Evolutionary conservation across 2,113 vertebrate species (phyloP).

Genomic region (Recurvirostra avosetta): DNA sequence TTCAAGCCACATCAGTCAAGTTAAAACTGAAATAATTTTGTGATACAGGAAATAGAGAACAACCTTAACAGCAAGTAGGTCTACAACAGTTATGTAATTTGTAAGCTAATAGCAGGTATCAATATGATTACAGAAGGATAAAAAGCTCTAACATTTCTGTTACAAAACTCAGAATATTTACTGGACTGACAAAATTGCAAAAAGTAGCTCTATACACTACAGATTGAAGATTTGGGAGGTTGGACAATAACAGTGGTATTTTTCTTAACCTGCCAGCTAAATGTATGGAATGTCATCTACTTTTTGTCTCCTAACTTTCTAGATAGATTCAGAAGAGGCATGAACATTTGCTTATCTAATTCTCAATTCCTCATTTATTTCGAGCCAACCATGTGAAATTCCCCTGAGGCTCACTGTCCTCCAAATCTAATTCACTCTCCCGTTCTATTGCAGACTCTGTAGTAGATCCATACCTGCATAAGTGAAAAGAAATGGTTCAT

Average conservation of each 20-base stretch:
- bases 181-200: neutral
- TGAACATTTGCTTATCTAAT: neutral
- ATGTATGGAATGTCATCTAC: neutral
- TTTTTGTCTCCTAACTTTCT: neutral
- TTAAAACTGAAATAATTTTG: neutral
- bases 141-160: neutral
- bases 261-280: neutral
- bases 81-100: neutral
- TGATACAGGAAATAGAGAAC: neutral
- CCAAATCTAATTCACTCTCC: neutral
- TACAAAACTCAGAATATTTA: neutral
- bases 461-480: constrained; percentile 80
- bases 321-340: neutral
- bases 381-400: neutral
- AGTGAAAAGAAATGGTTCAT: constrained; percentile 85
- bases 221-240: neutral
- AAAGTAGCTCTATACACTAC: neutral
- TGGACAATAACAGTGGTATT: neutral
- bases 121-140: neutral
- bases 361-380: neutral
- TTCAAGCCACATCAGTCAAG: neutral
- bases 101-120: neutral
- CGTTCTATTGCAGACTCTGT: neutral
- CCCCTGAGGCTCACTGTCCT: neutral
- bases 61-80: neutral